Conservation (phyloP, 1,140 invertebrate genomes). For the Heterodera carotae region DNA sequence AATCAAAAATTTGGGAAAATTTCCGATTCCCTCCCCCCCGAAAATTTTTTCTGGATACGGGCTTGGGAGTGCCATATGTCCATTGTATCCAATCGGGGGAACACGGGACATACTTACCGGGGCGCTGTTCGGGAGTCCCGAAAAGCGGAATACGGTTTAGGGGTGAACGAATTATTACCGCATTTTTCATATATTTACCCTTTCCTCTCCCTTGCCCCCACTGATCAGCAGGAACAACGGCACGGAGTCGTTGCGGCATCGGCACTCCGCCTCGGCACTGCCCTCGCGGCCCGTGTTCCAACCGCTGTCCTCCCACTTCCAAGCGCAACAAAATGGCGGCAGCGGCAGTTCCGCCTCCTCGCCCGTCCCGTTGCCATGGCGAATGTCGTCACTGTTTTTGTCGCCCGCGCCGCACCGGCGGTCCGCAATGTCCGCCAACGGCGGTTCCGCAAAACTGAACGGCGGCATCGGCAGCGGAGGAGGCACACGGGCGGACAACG, state of each 20-base stretch:
- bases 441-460: constrained; percentile 12
- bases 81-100: too few relatives aligned
- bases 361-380: constrained; percentile 43
- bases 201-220: background rate
- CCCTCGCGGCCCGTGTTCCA: constrained; percentile 21
- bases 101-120: too few relatives aligned
- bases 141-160: too few relatives aligned
- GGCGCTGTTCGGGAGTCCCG: too few relatives aligned
- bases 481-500: background rate
- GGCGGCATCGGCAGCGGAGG: constrained; percentile 15
- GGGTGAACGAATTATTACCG: too few relatives aligned
- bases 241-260: constrained; percentile 40
- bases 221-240: constrained; percentile 26
- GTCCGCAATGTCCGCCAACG: constrained; percentile 28
- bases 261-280: constrained; percentile 36
- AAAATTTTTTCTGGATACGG: too few relatives aligned
- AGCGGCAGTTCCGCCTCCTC: constrained; percentile 11
- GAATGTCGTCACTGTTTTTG: constrained; percentile 40
- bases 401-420: constrained; percentile 52
- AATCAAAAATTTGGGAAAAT: too few relatives aligned
- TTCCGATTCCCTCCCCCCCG: too few relatives aligned
- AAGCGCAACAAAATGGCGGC: constrained; percentile 7
- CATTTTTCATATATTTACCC: too few relatives aligned
- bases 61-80: too few relatives aligned
- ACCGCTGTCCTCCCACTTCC: constrained; percentile 21